These are phyloP conservation scores for Myopa tessellatipennis DNA, from an alignment of 2,888 invertebrate genomes.

Conservation along the genomic window DNA sequence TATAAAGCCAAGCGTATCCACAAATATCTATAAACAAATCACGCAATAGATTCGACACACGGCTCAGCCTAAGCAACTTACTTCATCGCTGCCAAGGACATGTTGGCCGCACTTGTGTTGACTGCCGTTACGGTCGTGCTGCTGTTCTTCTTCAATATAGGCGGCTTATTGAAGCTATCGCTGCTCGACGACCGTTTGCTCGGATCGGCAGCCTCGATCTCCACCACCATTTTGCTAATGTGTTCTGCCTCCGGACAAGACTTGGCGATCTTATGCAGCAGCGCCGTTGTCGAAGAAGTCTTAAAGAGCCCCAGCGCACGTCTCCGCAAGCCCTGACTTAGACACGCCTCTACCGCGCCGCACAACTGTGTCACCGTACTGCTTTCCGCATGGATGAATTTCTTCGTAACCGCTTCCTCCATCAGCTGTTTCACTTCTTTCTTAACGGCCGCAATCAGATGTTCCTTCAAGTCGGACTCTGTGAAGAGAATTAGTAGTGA, in stretches of 20 bases:
- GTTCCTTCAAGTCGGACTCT: constrained; percentile 77
- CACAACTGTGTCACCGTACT: constrained; percentile 90
- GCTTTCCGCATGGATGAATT: constrained; percentile 93
- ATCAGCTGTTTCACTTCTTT: constrained; percentile 96
- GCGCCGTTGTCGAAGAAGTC: constrained; percentile 90
- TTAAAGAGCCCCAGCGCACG: constrained; percentile 89
- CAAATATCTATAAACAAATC: constrained; percentile 73
- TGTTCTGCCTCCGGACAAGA: constrained; percentile 79
- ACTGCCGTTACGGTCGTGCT: constrained; percentile 62
- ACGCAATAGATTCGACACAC: not conserved
- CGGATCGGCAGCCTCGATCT: constrained; percentile 78
- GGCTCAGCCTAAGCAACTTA: constrained; percentile 55
- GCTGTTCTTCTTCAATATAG: constrained; percentile 76
- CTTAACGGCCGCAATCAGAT: constrained; percentile 83
- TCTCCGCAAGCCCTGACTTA: constrained; percentile 78
- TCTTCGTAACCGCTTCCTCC: constrained; percentile 95
- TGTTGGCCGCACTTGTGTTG: constrained; percentile 64
- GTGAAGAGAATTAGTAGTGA: constrained; percentile 25
- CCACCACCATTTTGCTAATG: constrained; percentile 81
- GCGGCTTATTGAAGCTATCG: constrained; percentile 75
- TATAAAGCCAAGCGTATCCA: constrained; percentile 95
- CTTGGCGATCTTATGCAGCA: constrained; percentile 92
- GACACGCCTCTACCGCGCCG: constrained; percentile 89
- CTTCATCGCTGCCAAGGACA: constrained; percentile 66
- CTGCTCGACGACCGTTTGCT: constrained; percentile 75